These are phyloP conservation scores for Anas platyrhynchos DNA, from an alignment of 2,113 vertebrate species.

Conservation along the genomic window DNA sequence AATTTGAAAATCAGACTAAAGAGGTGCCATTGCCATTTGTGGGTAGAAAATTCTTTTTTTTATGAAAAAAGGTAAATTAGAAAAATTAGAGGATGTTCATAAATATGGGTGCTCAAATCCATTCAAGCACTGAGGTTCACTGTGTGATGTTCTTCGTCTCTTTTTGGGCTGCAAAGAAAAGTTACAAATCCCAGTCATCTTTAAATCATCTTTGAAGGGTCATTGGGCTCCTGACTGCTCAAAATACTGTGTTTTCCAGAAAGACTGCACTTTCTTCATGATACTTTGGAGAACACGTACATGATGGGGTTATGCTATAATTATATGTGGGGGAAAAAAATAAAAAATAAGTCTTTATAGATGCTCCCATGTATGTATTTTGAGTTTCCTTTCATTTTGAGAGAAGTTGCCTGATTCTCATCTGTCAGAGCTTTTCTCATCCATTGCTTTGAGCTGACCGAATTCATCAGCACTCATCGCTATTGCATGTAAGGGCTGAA, in stretches of 20 bases:
- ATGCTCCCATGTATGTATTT: neutral
- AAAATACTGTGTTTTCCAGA: too few species aligned
- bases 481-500: fast-evolving
- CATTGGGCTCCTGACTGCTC: neutral
- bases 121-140: neutral
- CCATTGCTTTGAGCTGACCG: fast-evolving
- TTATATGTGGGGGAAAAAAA: neutral
- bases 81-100: too few species aligned
- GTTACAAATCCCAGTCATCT: neutral
- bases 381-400: neutral
- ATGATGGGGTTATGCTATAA: neutral
- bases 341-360: neutral
- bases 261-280: neutral
- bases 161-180: neutral
- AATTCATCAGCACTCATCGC: fast-evolving
- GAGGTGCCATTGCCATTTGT: neutral
- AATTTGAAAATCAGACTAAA: neutral
- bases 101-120: neutral
- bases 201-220: too few species aligned
- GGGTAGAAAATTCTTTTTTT: neutral
- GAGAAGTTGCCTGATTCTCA: too few species aligned
- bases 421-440: neutral
- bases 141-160: neutral
- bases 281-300: neutral
- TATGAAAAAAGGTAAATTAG: too few species aligned